A percentile compares a stretch with the other conserved stretches of the same genome.
Conservation (phyloP, 1,140 invertebrate species). For the Aphis craccivora region DNA sequence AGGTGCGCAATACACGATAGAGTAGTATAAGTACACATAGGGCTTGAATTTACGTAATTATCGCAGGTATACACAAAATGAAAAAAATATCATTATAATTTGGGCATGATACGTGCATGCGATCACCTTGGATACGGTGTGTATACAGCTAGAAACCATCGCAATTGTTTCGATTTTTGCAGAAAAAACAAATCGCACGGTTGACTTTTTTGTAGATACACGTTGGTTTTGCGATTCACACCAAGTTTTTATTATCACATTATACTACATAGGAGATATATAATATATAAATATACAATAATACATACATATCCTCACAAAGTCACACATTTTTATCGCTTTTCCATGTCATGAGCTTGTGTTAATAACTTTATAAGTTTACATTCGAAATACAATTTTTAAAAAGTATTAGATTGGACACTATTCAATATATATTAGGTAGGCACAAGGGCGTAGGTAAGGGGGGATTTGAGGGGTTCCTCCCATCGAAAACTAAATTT, state of each 20-base stretch:
- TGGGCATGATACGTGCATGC: not conserved
- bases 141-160: not conserved
- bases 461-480: no score
- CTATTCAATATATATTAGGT: no score
- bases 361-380: no score
- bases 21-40: not conserved
- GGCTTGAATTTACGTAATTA: not conserved
- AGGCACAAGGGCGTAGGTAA: no score
- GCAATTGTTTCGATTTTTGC: conserved; percentile 28
- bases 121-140: not conserved
- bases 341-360: no score
- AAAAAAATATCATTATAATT: not conserved
- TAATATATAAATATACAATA: no score
- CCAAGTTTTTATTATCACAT: not conserved
- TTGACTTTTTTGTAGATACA: not conserved
- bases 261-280: no score
- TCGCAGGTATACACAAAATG: not conserved
- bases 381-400: no score
- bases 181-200: not conserved
- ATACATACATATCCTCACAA: no score
- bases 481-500: no score
- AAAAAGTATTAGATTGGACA: no score
- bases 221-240: not conserved
- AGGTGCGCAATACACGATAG: not conserved
- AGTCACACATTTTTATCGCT: no score